Evolutionary conservation across 2,888 invertebrate species (phyloP), one percentile per base, ranked within the genome.

Genomic region (Ryuthela nishihirai): DNA sequence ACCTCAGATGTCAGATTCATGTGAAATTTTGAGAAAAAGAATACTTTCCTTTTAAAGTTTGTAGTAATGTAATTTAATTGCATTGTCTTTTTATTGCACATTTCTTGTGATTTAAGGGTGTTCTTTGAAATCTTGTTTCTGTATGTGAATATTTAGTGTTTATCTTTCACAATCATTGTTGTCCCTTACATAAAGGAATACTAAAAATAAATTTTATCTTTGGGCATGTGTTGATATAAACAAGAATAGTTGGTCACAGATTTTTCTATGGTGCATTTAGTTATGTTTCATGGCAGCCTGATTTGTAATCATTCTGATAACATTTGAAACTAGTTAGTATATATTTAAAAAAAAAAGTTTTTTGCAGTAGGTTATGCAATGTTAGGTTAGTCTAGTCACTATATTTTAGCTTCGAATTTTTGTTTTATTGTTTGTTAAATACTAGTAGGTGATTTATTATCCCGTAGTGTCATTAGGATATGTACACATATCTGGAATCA

Each of bases 321-420:
- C 9, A 29, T 29, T 9, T 29, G 7, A 7, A 29, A 9, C 9
- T 46, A 42, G 46, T 46, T 59, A 59, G 58, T 59, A 46, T 59
- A 47, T 59, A 59, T 59, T 53, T 59, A 52, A 59, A 53, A 59
- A 46, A 42, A 29, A 44, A 50, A 43, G 38, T 54, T 53, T 24
- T 49, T 24, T 53, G 23, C 29, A 25, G 46, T 47, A 53, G 52
- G 47, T 53, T 52, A 59, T 59, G 53, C 58, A 59, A 53, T 53
- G 58, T 59, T 59, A 59, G 58, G 47, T 59, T 59, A 59, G 58
- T 59, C 58, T 59, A 59, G 58, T 59, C 58, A 59, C 43, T 45
- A 42, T 59, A 50, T 59, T 58, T 52, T 53, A 46, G 44, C 41
- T 59, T 55, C 25, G 36, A 59, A 29, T 29, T 9, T 52, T 59